phyloP scores from a whole-genome alignment of 2,888 invertebrate genomes.

The Andrena minutula region DNA sequence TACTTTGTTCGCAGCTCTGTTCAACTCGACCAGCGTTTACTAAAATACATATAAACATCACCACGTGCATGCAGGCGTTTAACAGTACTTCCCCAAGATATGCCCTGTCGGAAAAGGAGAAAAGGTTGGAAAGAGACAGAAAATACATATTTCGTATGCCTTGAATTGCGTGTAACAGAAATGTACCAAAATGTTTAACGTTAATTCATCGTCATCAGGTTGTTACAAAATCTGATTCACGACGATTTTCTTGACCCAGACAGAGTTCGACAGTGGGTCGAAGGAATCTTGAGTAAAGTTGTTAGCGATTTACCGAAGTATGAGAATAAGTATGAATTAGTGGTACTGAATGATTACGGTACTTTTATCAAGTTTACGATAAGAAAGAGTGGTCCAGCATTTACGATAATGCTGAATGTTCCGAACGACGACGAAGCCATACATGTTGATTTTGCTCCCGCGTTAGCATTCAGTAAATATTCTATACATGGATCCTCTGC shows the following conservation, averaged over 20 bases:
- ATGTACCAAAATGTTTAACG: background rate
- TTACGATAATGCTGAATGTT: conserved; percentile 85
- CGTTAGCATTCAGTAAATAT: conserved; percentile 28
- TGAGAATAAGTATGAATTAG: background rate
- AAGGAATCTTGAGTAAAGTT: conserved; percentile 85
- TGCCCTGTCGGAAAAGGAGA: background rate
- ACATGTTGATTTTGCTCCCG: conserved; percentile 86
- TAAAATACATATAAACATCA: background rate
- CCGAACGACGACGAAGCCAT: conserved; percentile 77
- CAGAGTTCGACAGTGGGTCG: conserved; percentile 87
- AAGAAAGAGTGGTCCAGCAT: conserved; percentile 86
- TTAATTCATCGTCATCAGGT: conserved; percentile 74
- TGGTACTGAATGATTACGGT: conserved; percentile 47
- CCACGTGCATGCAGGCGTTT: no score
- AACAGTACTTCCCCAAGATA: background rate
- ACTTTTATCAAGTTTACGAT: conserved; percentile 76
- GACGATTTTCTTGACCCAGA: conserved; percentile 85
- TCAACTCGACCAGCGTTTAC: conserved; percentile 15
- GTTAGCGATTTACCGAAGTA: conserved; percentile 66
- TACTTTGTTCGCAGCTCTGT: conserved; percentile 33
- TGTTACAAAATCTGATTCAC: conserved; percentile 85
- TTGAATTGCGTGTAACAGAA: background rate
- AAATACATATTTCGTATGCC: background rate
- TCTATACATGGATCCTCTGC: background rate
- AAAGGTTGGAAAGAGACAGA: conserved; percentile 1